Base-by-base conservation (phyloP, 2,888 invertebrate species). In the Iphiclides podalirius region DNA sequence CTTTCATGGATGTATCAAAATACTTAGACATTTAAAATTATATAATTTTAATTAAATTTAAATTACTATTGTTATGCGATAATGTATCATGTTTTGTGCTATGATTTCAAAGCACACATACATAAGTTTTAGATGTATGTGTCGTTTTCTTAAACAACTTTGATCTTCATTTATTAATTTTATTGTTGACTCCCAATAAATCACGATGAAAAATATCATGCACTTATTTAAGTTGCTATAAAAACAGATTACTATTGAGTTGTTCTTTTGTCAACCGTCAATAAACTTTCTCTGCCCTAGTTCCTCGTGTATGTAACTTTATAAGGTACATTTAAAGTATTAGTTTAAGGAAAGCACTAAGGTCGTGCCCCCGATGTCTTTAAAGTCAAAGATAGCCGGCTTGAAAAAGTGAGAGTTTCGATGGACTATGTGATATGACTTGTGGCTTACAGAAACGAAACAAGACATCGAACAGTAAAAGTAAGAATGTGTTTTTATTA, bases 281-380 rank as follows among this genome's bases (percentile, higher is more conserved):
- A 49, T 28, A 34, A 35, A 34, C 44, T 49, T 49, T 49, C 49
- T 26, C 49, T 43, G 44, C 2, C 49, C 49, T 34, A 44, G 17
- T 34, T 49, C 20, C 12, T 15, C 11, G 16, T 13, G 15, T 8
- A 26, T 40, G 13, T 41, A 41, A 38, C 11, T 16, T 26, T 20
- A 1, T 17, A 41, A 31, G 11, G 31, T 31, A 11, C 11, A 11
- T 31, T n/a, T 31, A 11, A 11, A n/a, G 31, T 31, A n/a, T 8
- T 11, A n/a, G 31, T 12, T 4, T 11, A 31, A 31, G 31, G 31
- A 31, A 31, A 31, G 31, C 26, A 2, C 4, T 31, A 31, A 11
- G 31, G 31, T 31, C 31, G 31, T n/a, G 31, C 6, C 6, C 12
- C 11, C 31, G 11, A 31, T 31, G 12, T 11, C 31, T 11, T 31